Conservation (phyloP, 2,888 invertebrate genomes). For the Drosophila nr. fundita region DNA sequence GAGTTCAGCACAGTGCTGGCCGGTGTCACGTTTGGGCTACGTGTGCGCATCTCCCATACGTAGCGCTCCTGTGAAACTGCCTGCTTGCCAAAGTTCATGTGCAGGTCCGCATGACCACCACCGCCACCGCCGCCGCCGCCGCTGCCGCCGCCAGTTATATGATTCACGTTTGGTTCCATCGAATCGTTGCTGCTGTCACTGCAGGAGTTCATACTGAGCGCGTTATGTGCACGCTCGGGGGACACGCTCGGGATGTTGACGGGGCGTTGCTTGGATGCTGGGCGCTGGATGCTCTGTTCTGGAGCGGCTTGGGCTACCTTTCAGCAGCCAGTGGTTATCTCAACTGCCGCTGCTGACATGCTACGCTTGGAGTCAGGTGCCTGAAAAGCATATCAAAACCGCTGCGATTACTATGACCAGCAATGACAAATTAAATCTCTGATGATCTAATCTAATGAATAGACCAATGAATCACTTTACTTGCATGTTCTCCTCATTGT, state of each 20-base stretch:
- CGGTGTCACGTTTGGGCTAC: conserved; percentile 84
- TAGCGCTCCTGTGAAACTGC: conserved; percentile 77
- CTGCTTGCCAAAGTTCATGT: conserved; percentile 51
- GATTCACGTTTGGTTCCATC: conserved; percentile 55
- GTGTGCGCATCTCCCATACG: conserved; percentile 84
- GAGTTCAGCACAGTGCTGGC: conserved; percentile 84
- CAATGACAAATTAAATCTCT: conserved; percentile 7
- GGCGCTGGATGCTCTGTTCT: conserved; percentile 8
- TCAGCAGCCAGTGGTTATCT: conserved; percentile 53
- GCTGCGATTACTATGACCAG: conserved; percentile 11
- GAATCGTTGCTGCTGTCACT: conserved; percentile 71
- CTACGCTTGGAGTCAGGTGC: conserved; percentile 45
- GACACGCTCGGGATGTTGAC: conserved; percentile 1
- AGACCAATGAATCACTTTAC: conserved; percentile 35
- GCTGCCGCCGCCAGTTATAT: background rate
- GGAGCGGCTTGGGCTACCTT: conserved; percentile 27
- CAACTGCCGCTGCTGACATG: conserved; percentile 61
- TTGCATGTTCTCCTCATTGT: background rate
- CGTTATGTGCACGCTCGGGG: conserved; percentile 10
- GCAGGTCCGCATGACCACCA: conserved; percentile 34
- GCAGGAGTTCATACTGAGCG: conserved; percentile 62
- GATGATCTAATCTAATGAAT: conserved; percentile 57
- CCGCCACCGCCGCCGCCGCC: background rate
- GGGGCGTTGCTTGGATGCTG: conserved; percentile 9
- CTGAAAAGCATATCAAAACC: conserved; percentile 19